Evolutionary conservation across 2,888 invertebrate genomes (phyloP).

Genomic region (Ferrisia virgata): DNA sequence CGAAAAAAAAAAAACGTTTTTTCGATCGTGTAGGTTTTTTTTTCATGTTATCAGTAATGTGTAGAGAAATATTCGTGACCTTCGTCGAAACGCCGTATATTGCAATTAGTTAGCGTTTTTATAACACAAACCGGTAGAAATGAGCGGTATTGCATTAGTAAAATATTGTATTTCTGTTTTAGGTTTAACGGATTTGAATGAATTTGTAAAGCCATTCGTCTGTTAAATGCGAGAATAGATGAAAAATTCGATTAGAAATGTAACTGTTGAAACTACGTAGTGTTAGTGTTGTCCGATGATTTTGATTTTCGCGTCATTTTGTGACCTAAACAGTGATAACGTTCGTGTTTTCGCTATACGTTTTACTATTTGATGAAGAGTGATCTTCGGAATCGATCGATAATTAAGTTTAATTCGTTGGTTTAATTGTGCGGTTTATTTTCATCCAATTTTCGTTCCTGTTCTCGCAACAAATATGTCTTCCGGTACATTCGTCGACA

Average conservation of each 20-base stretch:
- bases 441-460: background rate
- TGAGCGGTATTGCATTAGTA: background rate
- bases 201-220: background rate
- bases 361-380: background rate
- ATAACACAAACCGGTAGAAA: background rate
- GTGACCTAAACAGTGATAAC: conserved; percentile 11
- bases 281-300: background rate
- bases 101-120: background rate
- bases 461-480: conserved; percentile 42
- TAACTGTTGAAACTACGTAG: background rate
- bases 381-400: background rate
- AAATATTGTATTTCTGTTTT: background rate
- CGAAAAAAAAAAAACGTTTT: background rate
- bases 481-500: conserved; percentile 91
- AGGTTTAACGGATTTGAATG: conserved; percentile 6
- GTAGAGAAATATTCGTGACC: background rate
- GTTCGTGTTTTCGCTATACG: background rate
- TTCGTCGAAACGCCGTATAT: background rate
- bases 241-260: background rate
- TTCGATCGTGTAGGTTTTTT: background rate
- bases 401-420: background rate
- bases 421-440: background rate
- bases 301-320: conserved; percentile 1
- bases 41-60: conserved; percentile 12
- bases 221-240: background rate